Conservation (phyloP, 2,888 invertebrate species). For the Hesperia comma region DNA sequence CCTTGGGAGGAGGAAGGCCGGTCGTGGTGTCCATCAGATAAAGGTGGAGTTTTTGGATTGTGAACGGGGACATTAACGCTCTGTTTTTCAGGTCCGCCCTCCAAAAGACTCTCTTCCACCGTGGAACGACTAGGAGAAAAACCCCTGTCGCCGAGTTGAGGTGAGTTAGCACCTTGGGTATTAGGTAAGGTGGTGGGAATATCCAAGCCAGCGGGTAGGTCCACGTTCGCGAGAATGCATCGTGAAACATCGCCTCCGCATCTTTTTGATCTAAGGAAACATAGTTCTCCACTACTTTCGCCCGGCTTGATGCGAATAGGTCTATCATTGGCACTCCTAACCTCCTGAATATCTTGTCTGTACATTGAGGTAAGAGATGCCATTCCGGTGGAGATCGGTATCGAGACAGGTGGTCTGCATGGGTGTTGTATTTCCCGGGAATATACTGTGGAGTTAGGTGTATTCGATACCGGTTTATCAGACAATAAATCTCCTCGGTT, state of each 20-base stretch:
- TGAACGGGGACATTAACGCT: no score
- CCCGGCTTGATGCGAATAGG: constrained; percentile 44
- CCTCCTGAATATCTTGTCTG: constrained; percentile 26
- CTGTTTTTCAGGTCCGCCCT: no score
- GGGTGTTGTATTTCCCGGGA: constrained; percentile 35
- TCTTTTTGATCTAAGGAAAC: constrained; percentile 30
- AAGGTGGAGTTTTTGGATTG: no score
- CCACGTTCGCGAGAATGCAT: constrained; percentile 38
- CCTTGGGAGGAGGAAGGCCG: no score
- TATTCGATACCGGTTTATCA: constrained; percentile 7
- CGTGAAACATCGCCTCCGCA: constrained; percentile 20
- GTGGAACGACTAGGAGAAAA: no score
- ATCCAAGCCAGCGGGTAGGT: constrained; percentile 42
- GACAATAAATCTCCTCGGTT: no score
- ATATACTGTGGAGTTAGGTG: constrained; percentile 31
- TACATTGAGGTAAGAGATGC: constrained; percentile 19
- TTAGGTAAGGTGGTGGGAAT: no score
- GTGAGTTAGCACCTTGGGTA: no score
- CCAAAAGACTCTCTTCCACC: no score
- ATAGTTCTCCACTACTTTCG: constrained; percentile 35
- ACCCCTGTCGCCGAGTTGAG: no score
- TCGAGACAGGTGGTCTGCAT: constrained; percentile 35
- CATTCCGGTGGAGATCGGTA: constrained; percentile 26
- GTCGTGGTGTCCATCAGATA: no score
- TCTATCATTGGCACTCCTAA: constrained; percentile 31